Evolutionary conservation across 2,113 vertebrate genomes (phyloP), one percentile per base, ranked within the genome.

Genomic region (Dryoscopus gambensis): DNA sequence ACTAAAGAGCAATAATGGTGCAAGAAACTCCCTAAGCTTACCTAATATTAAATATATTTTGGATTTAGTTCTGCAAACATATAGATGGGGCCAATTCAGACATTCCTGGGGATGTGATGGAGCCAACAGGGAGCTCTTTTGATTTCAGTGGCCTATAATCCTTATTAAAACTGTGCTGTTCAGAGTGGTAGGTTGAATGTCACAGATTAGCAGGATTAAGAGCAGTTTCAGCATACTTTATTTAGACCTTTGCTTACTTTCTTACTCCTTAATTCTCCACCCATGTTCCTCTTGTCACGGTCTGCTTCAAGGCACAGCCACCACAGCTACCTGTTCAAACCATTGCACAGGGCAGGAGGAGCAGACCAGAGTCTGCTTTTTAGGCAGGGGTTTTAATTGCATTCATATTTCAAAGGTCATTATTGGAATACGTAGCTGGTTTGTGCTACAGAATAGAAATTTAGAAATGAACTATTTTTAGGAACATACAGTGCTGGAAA

Each of bases 251-350:
- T 85, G 17, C 27, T 65, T 93, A 23, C 25, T 86, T 83, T 30
- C 21, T 52, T 28, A 27, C 50, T 28, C 27, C 50, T 44, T 84
- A 50, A 28, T 50, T 83, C 24, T 87, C 13, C 22, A 53, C 13
- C 13, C 4, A 0, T 15, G 10, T 62, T 83, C 16, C 25, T 64
- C 27, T 76, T 67, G 7, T 37, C 0, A 0, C 15, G 12, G 11
- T 53, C 37, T 37, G 22, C 23, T 84, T 23, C 8, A 4, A 3
- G 31, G 0, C 1, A 25, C 15, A 53, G 28, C 68, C 17, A 10
- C 15, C 1, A 0, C 4, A 67, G 44, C 39, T 68, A 4, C 42
- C 27, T 59, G 15, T 37, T 55, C 5, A 2, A 80, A 76, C 12
- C 23, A 12, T 9, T 35, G 39, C 62, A 47, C 39, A 47, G 28